Conservation (phyloP, 2,113 vertebrate species). For the Alectura lathami region DNA sequence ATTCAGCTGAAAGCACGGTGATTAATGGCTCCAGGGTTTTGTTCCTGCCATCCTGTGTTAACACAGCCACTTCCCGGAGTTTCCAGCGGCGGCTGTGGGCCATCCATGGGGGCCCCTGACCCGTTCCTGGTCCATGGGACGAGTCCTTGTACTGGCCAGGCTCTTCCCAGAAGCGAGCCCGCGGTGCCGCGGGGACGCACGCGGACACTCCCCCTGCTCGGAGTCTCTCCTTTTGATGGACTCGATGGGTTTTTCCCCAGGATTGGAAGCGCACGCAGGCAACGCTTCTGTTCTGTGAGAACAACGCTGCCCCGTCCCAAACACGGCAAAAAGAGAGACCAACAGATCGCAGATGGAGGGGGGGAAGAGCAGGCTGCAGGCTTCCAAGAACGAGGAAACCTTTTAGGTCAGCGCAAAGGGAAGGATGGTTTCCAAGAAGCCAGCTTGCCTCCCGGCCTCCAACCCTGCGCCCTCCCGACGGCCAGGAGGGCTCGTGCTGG, state of each 20-base stretch:
- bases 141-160: not conserved
- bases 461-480: accelerated
- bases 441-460: not conserved
- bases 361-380: not conserved
- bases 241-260: not conserved
- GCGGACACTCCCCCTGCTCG: too few relatives aligned
- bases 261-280: accelerated
- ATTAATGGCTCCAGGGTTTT: slow-evolving; percentile 15
- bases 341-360: not conserved
- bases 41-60: slow-evolving; percentile 45
- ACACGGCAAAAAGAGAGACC: too few relatives aligned
- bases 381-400: slow-evolving; percentile 19
- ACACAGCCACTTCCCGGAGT: not conserved
- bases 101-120: not conserved
- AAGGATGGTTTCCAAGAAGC: not conserved
- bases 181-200: accelerated
- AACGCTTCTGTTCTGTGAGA: not conserved
- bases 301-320: not conserved
- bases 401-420: not conserved
- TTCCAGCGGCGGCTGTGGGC: accelerated
- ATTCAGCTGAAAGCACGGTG: not conserved
- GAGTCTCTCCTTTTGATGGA: not conserved
- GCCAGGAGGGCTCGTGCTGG: not conserved
- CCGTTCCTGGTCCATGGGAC: accelerated
- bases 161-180: not conserved